Percentiles rank a stretch among this genome's conserved stretches.
phyloP scores from a whole-genome alignment of 2,888 invertebrate species.

The Sympetrum striolatum region DNA sequence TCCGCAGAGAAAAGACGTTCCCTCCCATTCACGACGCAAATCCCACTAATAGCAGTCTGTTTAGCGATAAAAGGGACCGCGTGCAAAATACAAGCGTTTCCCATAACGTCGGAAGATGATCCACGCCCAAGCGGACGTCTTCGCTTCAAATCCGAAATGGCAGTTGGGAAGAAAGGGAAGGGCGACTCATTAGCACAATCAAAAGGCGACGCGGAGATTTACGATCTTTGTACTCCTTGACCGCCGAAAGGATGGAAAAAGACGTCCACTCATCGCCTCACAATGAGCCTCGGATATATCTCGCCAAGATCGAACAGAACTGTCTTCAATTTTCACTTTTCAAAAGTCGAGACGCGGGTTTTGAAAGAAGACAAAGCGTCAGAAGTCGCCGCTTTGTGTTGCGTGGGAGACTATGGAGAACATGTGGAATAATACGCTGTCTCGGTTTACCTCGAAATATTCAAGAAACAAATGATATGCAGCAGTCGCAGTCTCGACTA shows the following conservation, averaged over 20 bases:
- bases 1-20: neutral
- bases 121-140: neutral
- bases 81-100: neutral
- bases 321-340: too few species aligned
- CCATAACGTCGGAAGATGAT: neutral
- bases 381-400: too few species aligned
- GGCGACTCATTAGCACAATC: neutral
- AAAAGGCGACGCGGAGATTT: neutral
- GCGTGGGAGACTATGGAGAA: too few species aligned
- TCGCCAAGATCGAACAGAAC: too few species aligned
- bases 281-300: neutral
- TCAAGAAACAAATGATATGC: too few species aligned
- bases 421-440: too few species aligned
- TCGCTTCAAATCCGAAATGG: neutral
- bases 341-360: too few species aligned
- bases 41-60: neutral
- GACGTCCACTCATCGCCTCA: neutral
- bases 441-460: too few species aligned
- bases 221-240: neutral
- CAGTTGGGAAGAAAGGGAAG: neutral
- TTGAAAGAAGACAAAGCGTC: too few species aligned
- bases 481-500: too few species aligned
- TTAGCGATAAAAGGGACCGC: neutral
- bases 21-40: neutral
- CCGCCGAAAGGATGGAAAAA: neutral